Conservation (phyloP, 2,888 invertebrate species). For the Pachliopta kotzebuea region DNA sequence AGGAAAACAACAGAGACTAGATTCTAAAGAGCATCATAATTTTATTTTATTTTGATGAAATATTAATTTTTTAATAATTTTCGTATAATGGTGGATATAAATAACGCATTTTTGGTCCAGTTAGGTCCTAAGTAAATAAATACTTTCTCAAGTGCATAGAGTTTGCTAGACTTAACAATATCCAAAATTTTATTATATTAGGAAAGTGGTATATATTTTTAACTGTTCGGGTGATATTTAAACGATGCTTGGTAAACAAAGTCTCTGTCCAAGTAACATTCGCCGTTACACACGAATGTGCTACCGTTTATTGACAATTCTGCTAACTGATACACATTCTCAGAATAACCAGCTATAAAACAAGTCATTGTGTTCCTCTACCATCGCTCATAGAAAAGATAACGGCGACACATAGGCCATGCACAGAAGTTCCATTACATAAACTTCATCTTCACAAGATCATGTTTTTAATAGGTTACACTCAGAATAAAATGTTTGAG, state of each 20-base stretch:
- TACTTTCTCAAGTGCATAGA: too few species aligned
- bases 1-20: too few species aligned
- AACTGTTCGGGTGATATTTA: background rate
- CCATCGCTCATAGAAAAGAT: conserved; percentile 7
- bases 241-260: conserved; percentile 4
- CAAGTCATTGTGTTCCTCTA: conserved; percentile 30
- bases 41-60: too few species aligned
- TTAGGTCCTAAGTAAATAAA: too few species aligned
- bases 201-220: background rate
- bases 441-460: background rate
- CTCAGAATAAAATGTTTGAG: background rate
- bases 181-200: too few species aligned
- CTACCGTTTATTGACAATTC: conserved; percentile 31
- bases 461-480: background rate
- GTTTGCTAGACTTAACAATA: too few species aligned
- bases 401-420: conserved; percentile 3
- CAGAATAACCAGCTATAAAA: conserved; percentile 30
- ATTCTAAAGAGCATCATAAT: too few species aligned
- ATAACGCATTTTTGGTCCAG: too few species aligned
- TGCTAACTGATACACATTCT: conserved; percentile 32
- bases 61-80: too few species aligned
- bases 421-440: conserved; percentile 15
- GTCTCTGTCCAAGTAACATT: background rate
- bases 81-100: too few species aligned
- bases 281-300: conserved; percentile 14